Percentiles rank a stretch among this genome's conserved stretches.
These are phyloP conservation scores for Hydraecia micacea DNA, from an alignment of 2,888 invertebrate species.

Conservation along the genomic window DNA sequence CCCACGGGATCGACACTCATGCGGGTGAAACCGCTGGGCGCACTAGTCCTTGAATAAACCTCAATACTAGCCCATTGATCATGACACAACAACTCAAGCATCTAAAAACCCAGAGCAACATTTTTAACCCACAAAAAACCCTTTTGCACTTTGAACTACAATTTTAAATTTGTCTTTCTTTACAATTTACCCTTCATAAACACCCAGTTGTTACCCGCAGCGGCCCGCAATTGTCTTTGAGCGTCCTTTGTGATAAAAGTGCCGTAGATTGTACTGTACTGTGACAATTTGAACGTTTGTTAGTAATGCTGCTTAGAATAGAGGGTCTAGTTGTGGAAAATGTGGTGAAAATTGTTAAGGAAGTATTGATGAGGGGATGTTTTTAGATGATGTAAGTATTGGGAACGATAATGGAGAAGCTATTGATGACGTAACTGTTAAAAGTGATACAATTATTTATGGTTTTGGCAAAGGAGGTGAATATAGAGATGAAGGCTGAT, in stretches of 20 bases:
- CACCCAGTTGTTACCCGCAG: conserved; percentile 63
- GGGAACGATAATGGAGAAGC: not conserved
- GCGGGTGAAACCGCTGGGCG: too few species aligned
- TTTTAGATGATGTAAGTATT: not conserved
- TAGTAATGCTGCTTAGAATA: conserved; percentile 32
- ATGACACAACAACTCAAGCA: not conserved
- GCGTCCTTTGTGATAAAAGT: conserved; percentile 58
- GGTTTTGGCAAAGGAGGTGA: too few species aligned
- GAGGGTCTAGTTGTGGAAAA: conserved; percentile 6
- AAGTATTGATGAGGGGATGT: not conserved
- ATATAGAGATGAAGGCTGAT: too few species aligned
- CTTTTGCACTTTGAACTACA: conserved; percentile 43
- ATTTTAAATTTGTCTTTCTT: conserved; percentile 64
- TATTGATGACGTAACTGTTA: not conserved
- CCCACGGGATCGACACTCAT: too few species aligned
- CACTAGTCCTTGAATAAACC: not conserved
- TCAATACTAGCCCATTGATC: not conserved
- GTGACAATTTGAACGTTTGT: conserved; percentile 61
- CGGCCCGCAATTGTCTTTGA: conserved; percentile 65
- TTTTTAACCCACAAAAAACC: conserved; percentile 22
- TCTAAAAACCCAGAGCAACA: conserved; percentile 14
- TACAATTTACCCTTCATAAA: conserved; percentile 65
- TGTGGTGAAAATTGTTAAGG: not conserved
- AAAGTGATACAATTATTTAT: not conserved
- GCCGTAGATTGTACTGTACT: conserved; percentile 57